These are phyloP conservation scores for Allygus modestus DNA, from an alignment of 2,888 invertebrate genomes.

Conservation along the genomic window DNA sequence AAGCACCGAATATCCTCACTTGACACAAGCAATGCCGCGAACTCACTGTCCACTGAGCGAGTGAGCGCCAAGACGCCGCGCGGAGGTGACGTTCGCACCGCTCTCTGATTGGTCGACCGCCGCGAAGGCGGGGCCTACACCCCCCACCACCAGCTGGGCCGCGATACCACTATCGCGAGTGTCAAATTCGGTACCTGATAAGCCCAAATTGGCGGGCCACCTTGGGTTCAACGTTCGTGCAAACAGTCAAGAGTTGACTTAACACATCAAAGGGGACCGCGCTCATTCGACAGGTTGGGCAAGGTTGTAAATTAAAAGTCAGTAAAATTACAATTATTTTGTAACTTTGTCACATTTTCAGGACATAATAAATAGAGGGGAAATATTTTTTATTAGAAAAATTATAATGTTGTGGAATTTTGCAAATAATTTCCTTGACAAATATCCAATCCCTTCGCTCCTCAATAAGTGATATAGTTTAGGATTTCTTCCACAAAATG, in stretches of 20 bases:
- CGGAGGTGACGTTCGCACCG: background rate
- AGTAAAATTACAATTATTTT: no score
- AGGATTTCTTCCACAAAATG: no score
- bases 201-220: conserved; percentile 10
- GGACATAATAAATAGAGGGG: no score
- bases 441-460: no score
- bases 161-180: conserved; percentile 5
- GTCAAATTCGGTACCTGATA: conserved; percentile 22
- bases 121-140: conserved; percentile 4
- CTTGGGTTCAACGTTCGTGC: conserved; percentile 22
- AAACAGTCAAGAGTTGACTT: background rate
- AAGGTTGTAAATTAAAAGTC: no score
- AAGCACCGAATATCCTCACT: background rate
- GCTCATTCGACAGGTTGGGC: background rate
- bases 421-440: no score
- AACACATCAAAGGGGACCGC: background rate
- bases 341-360: no score
- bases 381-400: no score
- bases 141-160: background rate
- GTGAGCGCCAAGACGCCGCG: background rate
- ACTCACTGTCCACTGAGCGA: background rate
- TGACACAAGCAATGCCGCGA: background rate
- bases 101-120: background rate
- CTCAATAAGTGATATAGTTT: no score
- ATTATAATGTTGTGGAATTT: no score